Percentiles rank a stretch among this genome's conserved stretches.
Evolutionary conservation across 2,888 invertebrate species (phyloP).

Genomic region (Ptilodon capucinus): DNA sequence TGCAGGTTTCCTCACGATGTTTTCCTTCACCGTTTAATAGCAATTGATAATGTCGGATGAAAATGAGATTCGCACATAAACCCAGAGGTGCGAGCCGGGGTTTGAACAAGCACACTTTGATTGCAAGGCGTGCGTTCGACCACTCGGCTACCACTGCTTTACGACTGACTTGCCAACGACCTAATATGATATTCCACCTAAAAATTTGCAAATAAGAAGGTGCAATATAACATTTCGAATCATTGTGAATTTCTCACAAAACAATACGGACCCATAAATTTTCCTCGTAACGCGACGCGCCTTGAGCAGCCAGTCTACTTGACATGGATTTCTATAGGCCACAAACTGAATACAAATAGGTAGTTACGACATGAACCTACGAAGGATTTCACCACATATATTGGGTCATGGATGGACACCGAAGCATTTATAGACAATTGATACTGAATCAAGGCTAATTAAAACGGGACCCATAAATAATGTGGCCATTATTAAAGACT

Average conservation of each 20-base stretch:
- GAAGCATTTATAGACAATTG: conserved; percentile 45
- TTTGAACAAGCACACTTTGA: too few relatives aligned
- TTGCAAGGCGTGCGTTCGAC: too few relatives aligned
- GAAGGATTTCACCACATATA: conserved; percentile 78
- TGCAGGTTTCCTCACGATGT: too few relatives aligned
- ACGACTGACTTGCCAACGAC: too few relatives aligned
- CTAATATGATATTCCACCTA: too few relatives aligned
- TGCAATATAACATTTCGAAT: conserved; percentile 21
- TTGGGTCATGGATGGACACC: conserved; percentile 76
- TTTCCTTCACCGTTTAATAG: too few relatives aligned
- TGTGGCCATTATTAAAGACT: conserved; percentile 37
- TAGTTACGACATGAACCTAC: conserved; percentile 63
- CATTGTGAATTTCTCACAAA: conserved; percentile 45
- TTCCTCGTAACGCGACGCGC: conserved; percentile 63
- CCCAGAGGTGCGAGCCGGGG: too few relatives aligned
- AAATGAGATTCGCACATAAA: too few relatives aligned
- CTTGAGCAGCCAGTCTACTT: conserved; percentile 72
- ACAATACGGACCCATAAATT: conserved; percentile 61
- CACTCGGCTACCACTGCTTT: too few relatives aligned
- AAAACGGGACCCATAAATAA: conserved; percentile 35
- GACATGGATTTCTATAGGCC: conserved; percentile 79
- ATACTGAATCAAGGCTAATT: conserved; percentile 51
- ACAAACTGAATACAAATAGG: conserved; percentile 74
- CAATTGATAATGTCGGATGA: too few relatives aligned
- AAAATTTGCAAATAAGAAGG: background rate